Evolutionary conservation across 2,113 vertebrate genomes (phyloP).

Genomic region (Loxodonta africana): DNA sequence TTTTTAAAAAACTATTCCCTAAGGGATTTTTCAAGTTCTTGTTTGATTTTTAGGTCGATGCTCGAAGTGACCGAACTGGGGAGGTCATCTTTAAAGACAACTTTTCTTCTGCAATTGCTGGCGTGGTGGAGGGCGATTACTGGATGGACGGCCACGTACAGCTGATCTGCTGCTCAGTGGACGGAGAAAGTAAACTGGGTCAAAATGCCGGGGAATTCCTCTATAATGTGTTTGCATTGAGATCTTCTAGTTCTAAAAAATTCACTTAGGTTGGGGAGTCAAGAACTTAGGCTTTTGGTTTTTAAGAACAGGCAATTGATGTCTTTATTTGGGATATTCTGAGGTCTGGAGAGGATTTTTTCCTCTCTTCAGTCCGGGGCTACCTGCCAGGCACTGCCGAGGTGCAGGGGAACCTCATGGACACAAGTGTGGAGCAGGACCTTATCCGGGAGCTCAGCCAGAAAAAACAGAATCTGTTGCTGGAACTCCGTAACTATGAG

Average conservation of each 20-base stretch:
- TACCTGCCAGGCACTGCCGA: conserved; percentile 96
- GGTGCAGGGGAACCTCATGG: conserved; percentile 94
- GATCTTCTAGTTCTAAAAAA: neutral
- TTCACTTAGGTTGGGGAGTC: neutral
- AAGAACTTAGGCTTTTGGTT: neutral
- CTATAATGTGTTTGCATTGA: neutral
- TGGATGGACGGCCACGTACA: conserved; percentile 96
- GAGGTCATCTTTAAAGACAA: conserved; percentile 99
- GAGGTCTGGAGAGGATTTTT: neutral
- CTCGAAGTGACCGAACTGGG: conserved; percentile 96
- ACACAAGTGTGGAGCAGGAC: conserved; percentile 95
- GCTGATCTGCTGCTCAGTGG: conserved; percentile 96
- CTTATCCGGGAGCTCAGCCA: conserved; percentile 97
- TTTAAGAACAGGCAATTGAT: neutral
- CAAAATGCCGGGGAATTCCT: neutral
- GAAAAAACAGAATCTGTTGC: conserved; percentile 95
- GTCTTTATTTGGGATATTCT: neutral
- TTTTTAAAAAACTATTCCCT: neutral
- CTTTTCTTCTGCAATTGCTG: conserved; percentile 95
- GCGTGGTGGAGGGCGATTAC: conserved; percentile 97
- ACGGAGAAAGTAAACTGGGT: conserved; percentile 94
- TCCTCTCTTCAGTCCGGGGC: conserved; percentile 92
- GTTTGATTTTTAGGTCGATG: conserved; percentile 93
- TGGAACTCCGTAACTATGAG: conserved; percentile 97
- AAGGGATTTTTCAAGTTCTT: neutral